Percentiles rank a stretch among this genome's conserved stretches.
Conservation (phyloP, 2,113 vertebrate species). For the Brienomyrus longianalis region DNA sequence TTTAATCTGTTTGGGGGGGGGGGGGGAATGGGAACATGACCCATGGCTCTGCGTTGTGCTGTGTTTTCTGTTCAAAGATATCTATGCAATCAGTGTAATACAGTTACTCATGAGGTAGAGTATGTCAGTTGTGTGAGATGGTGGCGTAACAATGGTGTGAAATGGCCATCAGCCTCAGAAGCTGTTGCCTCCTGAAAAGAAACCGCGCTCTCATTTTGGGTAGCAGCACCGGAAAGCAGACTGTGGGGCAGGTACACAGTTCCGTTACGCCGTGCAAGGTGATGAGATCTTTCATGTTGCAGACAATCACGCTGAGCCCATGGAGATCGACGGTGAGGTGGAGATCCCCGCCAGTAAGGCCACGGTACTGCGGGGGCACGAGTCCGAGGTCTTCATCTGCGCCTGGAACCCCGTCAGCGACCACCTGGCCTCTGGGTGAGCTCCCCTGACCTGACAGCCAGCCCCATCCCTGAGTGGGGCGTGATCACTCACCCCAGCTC, state of each 20-base stretch:
- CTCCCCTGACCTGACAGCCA: not conserved
- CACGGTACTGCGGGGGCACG: slow-evolving; percentile 88
- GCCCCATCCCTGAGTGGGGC: not conserved
- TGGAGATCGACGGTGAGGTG: slow-evolving; percentile 85
- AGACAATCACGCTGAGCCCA: slow-evolving; percentile 89
- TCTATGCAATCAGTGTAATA: not conserved
- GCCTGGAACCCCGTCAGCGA: slow-evolving; percentile 97
- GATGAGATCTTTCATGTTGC: slow-evolving; percentile 19
- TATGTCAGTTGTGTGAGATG: not conserved
- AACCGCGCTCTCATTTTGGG: not conserved
- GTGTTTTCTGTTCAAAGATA: not conserved
- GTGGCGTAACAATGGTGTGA: not conserved
- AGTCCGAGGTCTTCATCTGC: slow-evolving; percentile 96
- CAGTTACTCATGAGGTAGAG: not conserved
- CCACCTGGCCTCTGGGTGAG: slow-evolving; percentile 80
- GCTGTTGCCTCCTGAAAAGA: not conserved
- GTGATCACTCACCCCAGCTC: not conserved
- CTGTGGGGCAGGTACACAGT: not conserved
- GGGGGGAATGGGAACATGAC: not conserved
- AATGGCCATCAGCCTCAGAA: not conserved
- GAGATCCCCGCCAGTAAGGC: slow-evolving; percentile 89
- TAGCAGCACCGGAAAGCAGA: not conserved
- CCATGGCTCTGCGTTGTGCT: not conserved
- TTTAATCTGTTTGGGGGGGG: not conserved
- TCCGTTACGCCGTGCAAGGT: not conserved